Base-by-base conservation (phyloP, 2,113 vertebrate species). In the Poecile atricapillus region DNA sequence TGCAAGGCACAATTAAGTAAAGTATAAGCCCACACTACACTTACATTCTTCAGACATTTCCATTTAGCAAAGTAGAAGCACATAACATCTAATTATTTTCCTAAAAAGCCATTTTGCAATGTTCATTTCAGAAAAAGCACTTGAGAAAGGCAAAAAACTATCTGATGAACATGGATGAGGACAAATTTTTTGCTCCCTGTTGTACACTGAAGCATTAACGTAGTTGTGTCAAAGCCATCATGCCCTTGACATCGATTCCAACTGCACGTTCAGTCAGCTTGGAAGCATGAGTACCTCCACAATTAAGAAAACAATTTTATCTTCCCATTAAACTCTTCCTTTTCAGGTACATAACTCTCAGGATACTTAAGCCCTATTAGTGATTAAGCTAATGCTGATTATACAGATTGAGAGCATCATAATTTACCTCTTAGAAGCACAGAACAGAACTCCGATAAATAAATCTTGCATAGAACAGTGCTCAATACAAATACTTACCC, bases 401-500 rank as follows among this genome's bases (percentile, higher is more conserved):
- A 53, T 15, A 53, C 4, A 12, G 15, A 50, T 50, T 13, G 6
- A 91, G 15, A 28, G 46, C 5, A 87, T 10, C 24, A 71, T 13
- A 63, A 81, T 13, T 43, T 67, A 37, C n/a, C 17, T 47, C 76
- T 84, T 53, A 49, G 35, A 49, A 47, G 46, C 58, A 60, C 12
- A 85, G 69, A 67, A 17, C 10, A 67, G 31, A 44, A 73, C 31
- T 67, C 65, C 44, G 11, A 53, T 62, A 69, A 68, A 82, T 46
- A 60, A 35, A 68, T n/a, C 59, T 58, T 65, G 27, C 58, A 90
- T 1, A 73, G 17, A 70, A 75, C 9, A 49, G 47, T 59, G 19
- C 22, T 73, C 50, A 65, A 37, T 55, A 80, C 10, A 89, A 59
- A 67, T 83, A 99, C 99, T 99, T 98, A 99, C 99, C 99, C 99